Evolutionary conservation across 2,888 invertebrate species (phyloP), one percentile per base, ranked within the genome.

Genomic region (Quadroppia sp.): DNA sequence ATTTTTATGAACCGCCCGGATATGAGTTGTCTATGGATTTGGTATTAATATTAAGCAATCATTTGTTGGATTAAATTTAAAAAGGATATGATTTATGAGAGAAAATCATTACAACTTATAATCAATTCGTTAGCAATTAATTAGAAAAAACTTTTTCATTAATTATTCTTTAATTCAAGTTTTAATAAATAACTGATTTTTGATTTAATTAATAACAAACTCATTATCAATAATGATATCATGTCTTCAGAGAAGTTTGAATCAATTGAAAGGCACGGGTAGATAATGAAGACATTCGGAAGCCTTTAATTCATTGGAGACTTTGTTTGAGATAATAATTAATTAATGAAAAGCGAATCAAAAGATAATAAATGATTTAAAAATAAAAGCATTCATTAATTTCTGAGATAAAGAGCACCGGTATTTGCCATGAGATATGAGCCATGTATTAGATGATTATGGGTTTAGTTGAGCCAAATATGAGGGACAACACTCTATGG

Each of bases 11-110:
- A n/a, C 23, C 40, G 13, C 30, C 13, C n/a, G 42, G 67, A 42
- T n/a, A 67, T 67, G 67, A 67, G 40, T 67, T 20, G 36, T 15
- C 36, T 11, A 67, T 67, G 7, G n/a, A 67, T 42, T 67, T 36
- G 42, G 15, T 67, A 40, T 67, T 7, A 25, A 67, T 61, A 61
- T n/a, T 32, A 15, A 15, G 32, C 30, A 61, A 13, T 61, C 32
- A 61, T 61, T 61, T 61, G 32, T 61, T n/a, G n/a, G n/a, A n/a
- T 28, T 64, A 40, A 42, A 20, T 67, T 67, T 3, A 42, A 15
- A 40, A 6, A 23, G 20, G 20, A 40, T 42, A 42, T 42, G 67
- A 67, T 67, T 67, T 67, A 67, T 67, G 11, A 7, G 23, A 23
- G 3, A 42, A 36, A 3, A n/a, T 64, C 6, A 36, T 64, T 11